Percentiles rank a stretch among this genome's conserved stretches.
phyloP scores from a whole-genome alignment of 2,888 invertebrate species.

The Scrobipalpa atriplicella region DNA sequence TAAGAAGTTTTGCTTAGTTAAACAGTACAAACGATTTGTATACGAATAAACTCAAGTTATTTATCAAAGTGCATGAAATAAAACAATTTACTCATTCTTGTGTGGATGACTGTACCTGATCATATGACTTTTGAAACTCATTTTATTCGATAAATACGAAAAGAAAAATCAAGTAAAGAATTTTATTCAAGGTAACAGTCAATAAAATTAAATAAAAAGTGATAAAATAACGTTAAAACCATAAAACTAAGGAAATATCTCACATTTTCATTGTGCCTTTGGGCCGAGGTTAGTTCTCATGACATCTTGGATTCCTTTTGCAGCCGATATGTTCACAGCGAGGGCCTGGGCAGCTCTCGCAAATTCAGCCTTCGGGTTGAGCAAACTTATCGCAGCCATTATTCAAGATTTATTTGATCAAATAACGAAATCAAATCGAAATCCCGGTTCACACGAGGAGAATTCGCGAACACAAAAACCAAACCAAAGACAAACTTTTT shows the following conservation, averaged over 20 bases:
- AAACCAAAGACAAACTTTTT: constrained; percentile 16
- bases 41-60: too few species aligned
- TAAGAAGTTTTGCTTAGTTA: too few species aligned
- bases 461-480: constrained; percentile 11
- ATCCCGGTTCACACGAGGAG: constrained; percentile 37
- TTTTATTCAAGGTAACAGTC: background rate
- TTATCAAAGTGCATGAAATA: background rate
- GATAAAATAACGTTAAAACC: background rate
- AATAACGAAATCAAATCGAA: constrained; percentile 27
- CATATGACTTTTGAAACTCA: constrained; percentile 50
- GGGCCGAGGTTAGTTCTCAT: constrained; percentile 99
- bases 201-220: background rate
- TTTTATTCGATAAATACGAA: background rate
- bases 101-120: constrained; percentile 30
- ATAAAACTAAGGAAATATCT: constrained; percentile 62
- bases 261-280: constrained; percentile 99
- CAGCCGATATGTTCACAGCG: constrained; percentile 97
- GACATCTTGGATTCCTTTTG: constrained; percentile 99
- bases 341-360: constrained; percentile 98
- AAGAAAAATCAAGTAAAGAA: background rate
- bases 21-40: too few species aligned
- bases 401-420: constrained; percentile 31
- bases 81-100: background rate
- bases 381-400: constrained; percentile 96
- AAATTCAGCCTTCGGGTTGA: constrained; percentile 99